A percentile compares a stretch with the other conserved stretches of the same genome.
These are phyloP conservation scores for Bujurquina vittata DNA, from an alignment of 2,113 vertebrate species.

Conservation along the genomic window DNA sequence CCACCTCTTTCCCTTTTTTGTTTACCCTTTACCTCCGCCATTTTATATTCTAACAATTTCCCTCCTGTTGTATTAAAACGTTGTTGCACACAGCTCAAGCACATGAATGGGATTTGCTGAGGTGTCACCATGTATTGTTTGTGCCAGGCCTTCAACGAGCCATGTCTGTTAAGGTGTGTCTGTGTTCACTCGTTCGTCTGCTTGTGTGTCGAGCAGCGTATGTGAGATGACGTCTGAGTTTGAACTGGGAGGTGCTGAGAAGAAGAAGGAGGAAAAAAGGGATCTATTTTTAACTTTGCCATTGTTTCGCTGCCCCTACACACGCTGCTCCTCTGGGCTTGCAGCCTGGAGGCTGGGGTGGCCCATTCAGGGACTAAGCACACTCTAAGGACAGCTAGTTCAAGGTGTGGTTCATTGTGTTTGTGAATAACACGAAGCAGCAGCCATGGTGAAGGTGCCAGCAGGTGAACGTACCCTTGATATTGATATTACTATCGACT, in stretches of 20 bases:
- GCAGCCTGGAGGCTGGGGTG: constrained; percentile 21
- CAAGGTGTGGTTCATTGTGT: constrained; percentile 54
- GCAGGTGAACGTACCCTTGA: constrained; percentile 22
- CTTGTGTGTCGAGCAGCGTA: constrained; percentile 23
- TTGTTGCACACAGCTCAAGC: neutral
- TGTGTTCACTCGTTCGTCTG: constrained; percentile 43
- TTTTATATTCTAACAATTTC: constrained; percentile 28
- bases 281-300: constrained; percentile 71
- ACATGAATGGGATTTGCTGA: constrained; percentile 32
- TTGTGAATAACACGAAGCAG: constrained; percentile 46
- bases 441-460: constrained; percentile 46
- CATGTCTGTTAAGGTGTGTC: constrained; percentile 55
- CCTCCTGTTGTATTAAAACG: neutral
- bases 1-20: neutral
- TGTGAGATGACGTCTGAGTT: constrained; percentile 59
- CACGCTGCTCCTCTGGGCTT: constrained; percentile 41
- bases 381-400: constrained; percentile 33
- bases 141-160: constrained; percentile 7
- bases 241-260: constrained; percentile 60
- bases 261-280: constrained; percentile 10
- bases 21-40: neutral
- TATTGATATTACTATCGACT: constrained; percentile 8
- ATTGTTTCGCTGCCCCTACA: constrained; percentile 58
- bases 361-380: constrained; percentile 29
- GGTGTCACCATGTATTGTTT: constrained; percentile 15